These are phyloP conservation scores for Sinocyclocheilus anophthalmus DNA, from an alignment of 2,113 vertebrate species.

Conservation along the genomic window DNA sequence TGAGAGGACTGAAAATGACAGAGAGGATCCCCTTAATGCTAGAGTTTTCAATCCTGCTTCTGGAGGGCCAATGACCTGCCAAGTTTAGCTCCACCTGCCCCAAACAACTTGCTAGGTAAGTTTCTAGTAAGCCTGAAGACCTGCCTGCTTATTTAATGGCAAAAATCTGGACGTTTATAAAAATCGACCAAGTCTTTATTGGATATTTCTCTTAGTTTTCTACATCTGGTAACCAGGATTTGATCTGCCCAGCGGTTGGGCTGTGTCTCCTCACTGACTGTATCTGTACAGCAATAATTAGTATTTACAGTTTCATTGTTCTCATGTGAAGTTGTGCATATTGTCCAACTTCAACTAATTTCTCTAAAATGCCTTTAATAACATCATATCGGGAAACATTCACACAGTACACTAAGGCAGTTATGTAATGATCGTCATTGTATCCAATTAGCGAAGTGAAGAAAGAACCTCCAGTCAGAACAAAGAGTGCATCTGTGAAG, in stretches of 20 bases:
- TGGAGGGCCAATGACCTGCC: not conserved
- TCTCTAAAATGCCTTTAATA: slow-evolving; percentile 35
- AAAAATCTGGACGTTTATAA: not conserved
- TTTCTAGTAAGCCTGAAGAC: not conserved
- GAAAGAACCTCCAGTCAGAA: slow-evolving; percentile 35
- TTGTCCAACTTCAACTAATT: not conserved
- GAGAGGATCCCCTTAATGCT: not conserved
- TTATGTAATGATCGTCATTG: slow-evolving; percentile 35
- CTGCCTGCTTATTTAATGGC: not conserved
- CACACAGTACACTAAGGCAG: not conserved
- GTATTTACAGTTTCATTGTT: not conserved
- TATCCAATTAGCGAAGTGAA: slow-evolving; percentile 30
- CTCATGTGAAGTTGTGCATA: not conserved
- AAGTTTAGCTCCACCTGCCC: not conserved
- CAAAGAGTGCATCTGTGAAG: slow-evolving; percentile 26
- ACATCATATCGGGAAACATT: slow-evolving; percentile 8
- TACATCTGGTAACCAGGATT: not conserved
- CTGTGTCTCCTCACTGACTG: not conserved
- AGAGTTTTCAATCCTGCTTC: not conserved
- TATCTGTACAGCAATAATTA: not conserved
- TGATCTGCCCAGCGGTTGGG: not conserved
- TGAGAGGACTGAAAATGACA: not conserved
- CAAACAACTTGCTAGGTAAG: not conserved
- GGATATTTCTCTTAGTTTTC: not conserved
- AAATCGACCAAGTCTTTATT: not conserved